Conservation (phyloP, 2,888 invertebrate genomes). For the Coecobrya sp. region DNA sequence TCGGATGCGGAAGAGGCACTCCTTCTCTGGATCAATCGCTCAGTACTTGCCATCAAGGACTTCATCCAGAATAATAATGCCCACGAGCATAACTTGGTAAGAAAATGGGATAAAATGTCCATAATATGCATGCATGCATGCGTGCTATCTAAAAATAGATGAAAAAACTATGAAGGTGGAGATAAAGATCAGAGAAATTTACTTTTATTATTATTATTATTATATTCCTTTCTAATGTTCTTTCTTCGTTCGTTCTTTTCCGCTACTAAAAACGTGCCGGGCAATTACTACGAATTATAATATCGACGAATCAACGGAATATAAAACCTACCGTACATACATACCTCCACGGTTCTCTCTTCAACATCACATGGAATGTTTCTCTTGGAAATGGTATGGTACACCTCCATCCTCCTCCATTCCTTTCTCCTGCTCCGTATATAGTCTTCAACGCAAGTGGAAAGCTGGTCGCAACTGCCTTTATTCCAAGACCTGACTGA, state of each 20-base stretch:
- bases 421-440: neutral
- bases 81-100: constrained; percentile 86
- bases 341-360: too few species aligned
- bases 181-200: constrained; percentile 73
- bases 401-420: neutral
- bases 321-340: neutral
- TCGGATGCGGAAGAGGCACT: constrained; percentile 94
- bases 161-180: constrained; percentile 43
- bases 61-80: constrained; percentile 87
- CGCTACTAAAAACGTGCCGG: constrained; percentile 34
- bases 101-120: constrained; percentile 29
- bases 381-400: constrained; percentile 22
- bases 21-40: constrained; percentile 96
- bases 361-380: neutral
- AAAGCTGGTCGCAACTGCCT: constrained; percentile 86
- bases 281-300: constrained; percentile 50
- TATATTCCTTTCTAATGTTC: constrained; percentile 19
- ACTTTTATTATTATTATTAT: constrained; percentile 49
- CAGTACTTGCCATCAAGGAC: constrained; percentile 92
- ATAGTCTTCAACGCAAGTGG: constrained; percentile 85
- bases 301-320: constrained; percentile 18
- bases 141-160: constrained; percentile 36
- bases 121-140: neutral
- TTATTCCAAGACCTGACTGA: constrained; percentile 93
- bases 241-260: constrained; percentile 34